Conservation (phyloP, 2,888 invertebrate genomes). For the Drosophila fungiperda region DNA sequence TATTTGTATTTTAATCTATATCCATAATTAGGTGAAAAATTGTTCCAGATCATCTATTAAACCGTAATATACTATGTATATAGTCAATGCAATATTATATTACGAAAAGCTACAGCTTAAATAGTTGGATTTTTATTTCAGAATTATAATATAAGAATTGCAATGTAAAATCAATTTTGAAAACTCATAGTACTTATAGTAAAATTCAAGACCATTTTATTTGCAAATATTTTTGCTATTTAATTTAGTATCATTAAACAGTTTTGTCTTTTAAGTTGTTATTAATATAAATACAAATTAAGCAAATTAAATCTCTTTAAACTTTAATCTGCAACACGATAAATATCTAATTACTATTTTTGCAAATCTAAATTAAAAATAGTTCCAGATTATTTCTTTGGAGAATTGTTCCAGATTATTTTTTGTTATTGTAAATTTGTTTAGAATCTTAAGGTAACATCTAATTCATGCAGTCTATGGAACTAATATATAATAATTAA, state of each 20-base stretch:
- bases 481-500: too few species aligned
- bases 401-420: neutral
- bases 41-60: rapidly evolving
- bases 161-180: neutral
- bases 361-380: neutral
- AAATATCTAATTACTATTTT: neutral
- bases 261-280: neutral
- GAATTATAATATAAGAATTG: neutral
- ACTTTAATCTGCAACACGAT: neutral
- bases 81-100: neutral
- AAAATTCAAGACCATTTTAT: neutral
- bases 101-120: neutral
- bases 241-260: neutral
- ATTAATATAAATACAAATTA: neutral
- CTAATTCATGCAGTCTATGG: too few species aligned
- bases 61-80: rapidly evolving
- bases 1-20: neutral
- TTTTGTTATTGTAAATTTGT: neutral
- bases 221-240: neutral
- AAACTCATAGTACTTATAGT: neutral
- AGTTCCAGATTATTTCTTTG: neutral
- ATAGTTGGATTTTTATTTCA: neutral
- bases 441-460: neutral
- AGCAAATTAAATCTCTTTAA: neutral
- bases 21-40: neutral